Base-by-base conservation (phyloP, 2,113 vertebrate genomes). In the Etheostoma cragini region DNA sequence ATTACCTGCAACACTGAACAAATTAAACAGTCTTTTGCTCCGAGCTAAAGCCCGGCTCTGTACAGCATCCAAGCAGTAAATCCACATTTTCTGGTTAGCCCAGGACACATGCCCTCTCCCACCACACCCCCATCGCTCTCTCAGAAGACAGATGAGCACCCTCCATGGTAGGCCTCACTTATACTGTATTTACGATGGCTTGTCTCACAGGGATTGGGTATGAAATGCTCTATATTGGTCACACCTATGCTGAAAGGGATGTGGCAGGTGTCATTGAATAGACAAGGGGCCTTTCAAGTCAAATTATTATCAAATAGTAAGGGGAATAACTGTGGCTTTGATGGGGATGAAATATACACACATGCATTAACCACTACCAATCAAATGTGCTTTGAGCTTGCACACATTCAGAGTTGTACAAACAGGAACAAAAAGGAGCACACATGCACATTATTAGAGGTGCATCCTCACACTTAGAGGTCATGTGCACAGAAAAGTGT, bases 11-110 rank as follows among this genome's bases (percentile, higher is more conserved):
- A 89, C 82, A 70, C 26, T 77, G 85, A 87, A 83, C 91, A 94
- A 93, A 94, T 94, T 87, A 94, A 94, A 92, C 86, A 91, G 85
- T 88, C 84, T 87, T 91, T 92, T 88, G 81, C 85, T 87, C 69
- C 57, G 46, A 89, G 84, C 72, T 70, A 64, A 73, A 83, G 78
- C 54, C 50, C 6, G 70, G 84, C 84, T 89, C 83, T 81, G 74
- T 69, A 72, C 82, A 68, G 79, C 88, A 64, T 74, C 79, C 78
- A 84, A 84, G 90, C 85, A 92, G 89, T 85, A 93, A 90, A 92
- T 90, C 85, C 80, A 83, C 80, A 89, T 92, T 70, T 89, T 81
- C 71, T 82, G 86, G 68, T 78, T 47, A 52, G 47, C n/a, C 42
- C 8, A 54, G 82, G 70, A 80, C 54, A 73, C 53, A 62, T 69